Base-by-base conservation (phyloP, 2,113 vertebrate species). In the Corvus cornix region DNA sequence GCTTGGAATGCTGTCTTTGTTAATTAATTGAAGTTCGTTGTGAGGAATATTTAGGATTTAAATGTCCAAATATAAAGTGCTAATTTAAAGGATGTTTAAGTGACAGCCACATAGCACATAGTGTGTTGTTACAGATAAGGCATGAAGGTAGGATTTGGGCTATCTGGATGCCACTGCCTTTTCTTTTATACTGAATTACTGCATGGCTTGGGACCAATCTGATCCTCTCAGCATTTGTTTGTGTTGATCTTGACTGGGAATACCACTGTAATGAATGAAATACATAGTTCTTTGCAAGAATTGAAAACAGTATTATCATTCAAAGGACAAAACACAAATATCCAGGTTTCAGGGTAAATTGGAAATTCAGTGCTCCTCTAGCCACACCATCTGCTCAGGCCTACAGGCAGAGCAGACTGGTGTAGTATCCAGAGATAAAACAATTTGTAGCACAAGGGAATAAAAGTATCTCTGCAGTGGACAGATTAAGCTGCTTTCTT, bases 401-500 rank as follows among this genome's bases (percentile, higher is more conserved):
- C 74, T 73, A 84, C 9, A 82, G 46, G 49, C 89, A 63, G 70
- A 84, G 53, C 26, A 69, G 43, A 49, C 67, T 77, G 51, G 5
- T 76, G 37, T 72, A 86, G 72, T 46, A 48, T 55, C 76, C 59
- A 48, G 76, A 86, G 79, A 90, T 31, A 77, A 85, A 95, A 86
- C 86, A 90, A 95, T 92, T 41, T 86, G 86, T 59, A 87, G 63
- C 73, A 67, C 83, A 53, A 44, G 44, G 69, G 64, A 86, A 94
- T 81, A 92, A 44, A 89, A 94, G 93, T 78, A 93, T 89, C 83
- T 91, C 84, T 89, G 84, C 91, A 76, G 81, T 6, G 17, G 77
- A 81, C 66, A 84, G 93, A 97, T 94, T 93, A 96, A 96, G 69
- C 89, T 82, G 70, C 44, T 84, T 95, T 94, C 89, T 43, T 92